Conservation (phyloP, 2,888 invertebrate genomes). For the Acanthosepion esculentum region DNA sequence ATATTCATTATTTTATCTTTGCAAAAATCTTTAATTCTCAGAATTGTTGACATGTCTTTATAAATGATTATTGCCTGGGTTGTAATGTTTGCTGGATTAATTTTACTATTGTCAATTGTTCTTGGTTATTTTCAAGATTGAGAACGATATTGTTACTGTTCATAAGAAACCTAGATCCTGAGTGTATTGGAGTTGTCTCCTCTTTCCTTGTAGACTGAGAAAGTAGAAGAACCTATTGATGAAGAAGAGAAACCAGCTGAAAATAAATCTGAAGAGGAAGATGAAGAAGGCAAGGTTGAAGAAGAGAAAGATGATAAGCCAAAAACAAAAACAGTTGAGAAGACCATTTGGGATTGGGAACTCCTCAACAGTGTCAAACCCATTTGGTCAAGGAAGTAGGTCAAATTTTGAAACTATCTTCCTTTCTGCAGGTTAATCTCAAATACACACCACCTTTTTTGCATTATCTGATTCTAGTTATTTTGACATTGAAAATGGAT, state of each 20-base stretch:
- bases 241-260: constrained; percentile 77
- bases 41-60: no score
- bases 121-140: no score
- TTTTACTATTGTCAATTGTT: not conserved
- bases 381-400: constrained; percentile 95
- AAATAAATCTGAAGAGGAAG: constrained; percentile 69
- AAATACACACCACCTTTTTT: no score
- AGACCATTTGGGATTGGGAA: constrained; percentile 99
- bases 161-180: not conserved
- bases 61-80: no score
- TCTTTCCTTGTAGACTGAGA: constrained; percentile 79
- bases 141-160: not conserved
- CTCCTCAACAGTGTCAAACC: constrained; percentile 97
- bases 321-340: constrained; percentile 90
- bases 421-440: no score
- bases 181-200: not conserved
- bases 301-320: constrained; percentile 79
- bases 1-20: no score
- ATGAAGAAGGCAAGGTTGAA: constrained; percentile 71
- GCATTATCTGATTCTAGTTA: no score
- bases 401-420: not conserved
- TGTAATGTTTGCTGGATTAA: no score
- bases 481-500: no score
- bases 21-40: no score
- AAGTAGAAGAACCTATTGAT: constrained; percentile 83